Percentiles rank a stretch among this genome's conserved stretches.
Evolutionary conservation across 37 sponge, comb jelly and placozoan genomes (phyloP).

Genomic region (Ianthella basta): DNA sequence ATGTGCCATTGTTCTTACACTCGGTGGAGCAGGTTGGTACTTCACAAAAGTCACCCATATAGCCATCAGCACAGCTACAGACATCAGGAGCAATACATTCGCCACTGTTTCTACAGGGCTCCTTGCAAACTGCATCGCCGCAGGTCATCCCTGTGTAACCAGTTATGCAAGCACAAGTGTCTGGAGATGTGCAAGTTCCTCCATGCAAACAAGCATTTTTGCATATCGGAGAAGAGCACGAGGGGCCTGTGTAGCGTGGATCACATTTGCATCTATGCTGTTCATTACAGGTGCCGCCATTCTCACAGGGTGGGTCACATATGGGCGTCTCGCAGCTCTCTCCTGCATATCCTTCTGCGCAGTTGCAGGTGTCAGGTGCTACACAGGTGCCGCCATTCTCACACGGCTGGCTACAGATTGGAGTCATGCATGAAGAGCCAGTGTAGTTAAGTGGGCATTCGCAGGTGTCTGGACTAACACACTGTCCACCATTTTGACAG

Average conservation of each 20-base stretch:
- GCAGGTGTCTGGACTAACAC: neutral
- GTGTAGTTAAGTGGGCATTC: neutral
- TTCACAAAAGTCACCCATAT: neutral
- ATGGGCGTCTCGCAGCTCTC: neutral
- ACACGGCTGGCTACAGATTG: constrained; percentile 6
- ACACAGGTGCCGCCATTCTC: constrained; percentile 9
- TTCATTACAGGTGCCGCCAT: neutral
- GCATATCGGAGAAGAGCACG: constrained; percentile 10
- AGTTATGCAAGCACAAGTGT: neutral
- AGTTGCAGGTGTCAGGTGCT: constrained; percentile 2
- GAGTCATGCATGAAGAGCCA: neutral
- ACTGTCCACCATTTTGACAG: constrained; percentile 8
- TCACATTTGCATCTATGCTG: constrained; percentile 10
- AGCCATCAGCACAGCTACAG: neutral
- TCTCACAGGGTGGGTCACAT: constrained; percentile 3
- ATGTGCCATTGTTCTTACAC: neutral
- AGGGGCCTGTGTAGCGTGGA: neutral
- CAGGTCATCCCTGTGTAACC: constrained; percentile 1
- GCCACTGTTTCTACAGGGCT: neutral
- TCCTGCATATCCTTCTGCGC: constrained; percentile 7
- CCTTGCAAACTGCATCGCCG: neutral
- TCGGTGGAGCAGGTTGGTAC: neutral
- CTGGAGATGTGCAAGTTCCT: constrained; percentile 4
- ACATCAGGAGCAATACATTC: constrained; percentile 9
- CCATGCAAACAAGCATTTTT: neutral